Percentiles rank a stretch among this genome's conserved stretches.
Evolutionary conservation across 2,888 invertebrate genomes (phyloP).

Genomic region (Bruchidius siliquastri): DNA sequence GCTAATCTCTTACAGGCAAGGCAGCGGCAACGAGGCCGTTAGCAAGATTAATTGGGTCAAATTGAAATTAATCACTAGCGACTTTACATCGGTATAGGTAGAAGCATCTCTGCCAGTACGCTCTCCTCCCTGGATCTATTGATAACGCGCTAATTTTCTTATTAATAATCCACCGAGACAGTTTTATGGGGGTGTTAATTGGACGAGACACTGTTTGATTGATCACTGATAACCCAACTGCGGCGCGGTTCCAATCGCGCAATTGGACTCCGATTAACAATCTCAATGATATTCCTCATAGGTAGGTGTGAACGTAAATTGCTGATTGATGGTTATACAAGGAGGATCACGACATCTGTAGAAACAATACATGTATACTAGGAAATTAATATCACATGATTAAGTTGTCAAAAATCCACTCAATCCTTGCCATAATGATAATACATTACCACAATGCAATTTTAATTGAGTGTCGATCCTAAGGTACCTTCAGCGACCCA

Average conservation of each 20-base stretch:
- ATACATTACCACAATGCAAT: too few relatives aligned
- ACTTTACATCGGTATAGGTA: neutral
- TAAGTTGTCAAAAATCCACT: too few relatives aligned
- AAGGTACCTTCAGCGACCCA: too few relatives aligned
- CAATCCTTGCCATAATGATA: too few relatives aligned
- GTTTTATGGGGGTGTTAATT: neutral
- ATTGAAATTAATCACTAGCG: neutral
- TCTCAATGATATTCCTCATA: neutral
- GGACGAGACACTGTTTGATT: neutral
- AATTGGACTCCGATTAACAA: neutral
- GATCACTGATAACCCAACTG: neutral
- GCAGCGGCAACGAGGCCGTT: neutral
- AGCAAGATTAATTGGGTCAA: neutral
- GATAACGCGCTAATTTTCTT: neutral
- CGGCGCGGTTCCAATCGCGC: neutral
- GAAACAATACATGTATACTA: too few relatives aligned
- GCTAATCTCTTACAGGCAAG: neutral
- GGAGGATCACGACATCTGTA: too few relatives aligned
- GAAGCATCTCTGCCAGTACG: neutral
- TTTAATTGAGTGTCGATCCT: too few relatives aligned
- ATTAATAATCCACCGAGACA: neutral
- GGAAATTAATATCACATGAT: too few relatives aligned
- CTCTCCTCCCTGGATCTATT: neutral
- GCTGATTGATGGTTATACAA: neutral
- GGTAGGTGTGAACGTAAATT: neutral